Base-by-base conservation (phyloP, 2,797 vertebrate genomes). In the Eulemur coronatus region DNA sequence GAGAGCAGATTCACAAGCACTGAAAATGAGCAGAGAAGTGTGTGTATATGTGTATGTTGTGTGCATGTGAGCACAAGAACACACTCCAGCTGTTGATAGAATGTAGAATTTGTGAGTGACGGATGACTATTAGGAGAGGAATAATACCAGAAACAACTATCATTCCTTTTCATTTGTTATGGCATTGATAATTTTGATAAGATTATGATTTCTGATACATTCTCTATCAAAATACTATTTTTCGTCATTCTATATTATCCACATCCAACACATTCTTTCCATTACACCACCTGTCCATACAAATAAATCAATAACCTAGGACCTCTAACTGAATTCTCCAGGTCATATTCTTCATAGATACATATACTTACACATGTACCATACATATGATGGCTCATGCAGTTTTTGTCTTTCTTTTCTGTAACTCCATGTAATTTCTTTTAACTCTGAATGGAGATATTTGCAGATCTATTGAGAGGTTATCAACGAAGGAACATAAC, bases 211-310 rank as follows among this genome's bases (percentile, higher is more conserved):
- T 86, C 38, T 81, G 7, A 93, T 46, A 17, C 17, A 69, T 59
- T 85, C 33, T 90, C 12, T 61, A 96, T 88, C 22, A 81, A 95
- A 63, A 93, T 30, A 7, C 15, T 78, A 0, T 87, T 89, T 96
- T 85, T 41, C 11, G 38, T 86, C 35, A 91, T 18, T 89, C 14
- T 12, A 57, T 94, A 35, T 78, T 92, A 89, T 28, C 20, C 26
- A 48, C 26, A 94, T 72, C 2, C 33, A 65, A 35, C 43, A 70
- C 67, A 89, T 57, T 1, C 12, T 88, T 85, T 13, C 13, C 10
- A 0, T 38, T 55, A 80, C 3, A 46, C 24, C 41, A 95, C 20
- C 26, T 88, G 48, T 13, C 35, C n/a, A 10, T 84, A 14, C 59
- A 89, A 78, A 73, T 38, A 57, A 70, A 81, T 55, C 15, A 78